Evolutionary conservation across 2,888 invertebrate genomes (phyloP), one percentile per base, ranked within the genome.

Genomic region (Microplitis manilae): DNA sequence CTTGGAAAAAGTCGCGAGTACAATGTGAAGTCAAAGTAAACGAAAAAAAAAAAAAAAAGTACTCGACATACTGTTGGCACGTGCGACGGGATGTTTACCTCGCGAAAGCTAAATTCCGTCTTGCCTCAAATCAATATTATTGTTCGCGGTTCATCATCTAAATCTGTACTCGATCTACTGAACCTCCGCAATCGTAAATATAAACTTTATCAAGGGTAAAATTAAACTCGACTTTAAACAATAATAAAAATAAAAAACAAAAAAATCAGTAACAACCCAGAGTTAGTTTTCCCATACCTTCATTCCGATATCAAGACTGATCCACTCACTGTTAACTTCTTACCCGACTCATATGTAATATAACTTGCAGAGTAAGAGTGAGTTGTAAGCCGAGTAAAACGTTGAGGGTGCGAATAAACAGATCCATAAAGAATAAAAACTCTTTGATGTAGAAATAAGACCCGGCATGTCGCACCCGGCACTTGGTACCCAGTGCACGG

Each of bases 371-470:
- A 30, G 30, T 4, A 4, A 30, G 30, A 30, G 30, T 30, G 30
- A 30, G 30, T 30, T 30, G 30, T 8, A 50, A 50, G 50, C 13
- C 13, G 9, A 4, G 8, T 13, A 50, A 9, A 50, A 8, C 13
- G 50, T 50, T 50, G 77, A 73, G 69, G 79, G 78, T 79, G 79
- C 76, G 77, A 79, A 79, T 62, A 64, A 67, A 5, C 9, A 50
- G 50, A 50, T 50, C 50, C 50, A 13, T 50, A 13, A 50, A 50
- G 50, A 79, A 60, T 68, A 62, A 39, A 30, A 65, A 20, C 38
- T 74, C 88, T 89, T 89, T 88, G 88, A 88, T 87, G 86, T 82
- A 76, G 85, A 83, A 83, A 86, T 86, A 88, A 87, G 87, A 87
- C 87, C 88, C 87, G 89, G 30, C 30, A 30, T 30, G 30, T 30